Percentiles rank a stretch among this genome's conserved stretches.
phyloP scores from a whole-genome alignment of 2,113 vertebrate genomes.

The Chascanopsetta lugubris region DNA sequence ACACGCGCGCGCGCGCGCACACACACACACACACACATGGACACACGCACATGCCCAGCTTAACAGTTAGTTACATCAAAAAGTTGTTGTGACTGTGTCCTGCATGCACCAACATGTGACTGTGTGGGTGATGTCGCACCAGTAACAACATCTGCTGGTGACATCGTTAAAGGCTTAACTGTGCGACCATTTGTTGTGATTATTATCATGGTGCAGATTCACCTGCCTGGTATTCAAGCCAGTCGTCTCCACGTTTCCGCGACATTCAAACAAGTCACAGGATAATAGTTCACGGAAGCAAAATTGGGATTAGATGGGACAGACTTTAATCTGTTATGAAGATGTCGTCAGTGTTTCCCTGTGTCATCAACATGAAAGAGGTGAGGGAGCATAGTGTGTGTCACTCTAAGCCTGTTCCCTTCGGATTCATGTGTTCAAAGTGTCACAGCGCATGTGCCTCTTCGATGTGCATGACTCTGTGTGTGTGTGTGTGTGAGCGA shows the following conservation, averaged over 20 bases:
- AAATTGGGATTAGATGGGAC: neutral
- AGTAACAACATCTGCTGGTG: conserved; percentile 1
- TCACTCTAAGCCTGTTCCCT: neutral
- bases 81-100: conserved; percentile 4
- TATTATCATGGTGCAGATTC: neutral
- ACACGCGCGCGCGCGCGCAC: neutral
- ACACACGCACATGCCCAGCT: neutral
- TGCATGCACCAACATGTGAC: neutral
- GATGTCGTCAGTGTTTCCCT: neutral
- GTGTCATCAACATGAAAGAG: neutral
- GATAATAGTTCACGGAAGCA: neutral
- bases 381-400: conserved; percentile 4
- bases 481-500: conserved; percentile 11
- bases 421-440: conserved; percentile 19
- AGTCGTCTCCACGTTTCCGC: neutral
- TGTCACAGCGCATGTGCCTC: conserved; percentile 14
- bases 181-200: conserved; percentile 10
- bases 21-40: neutral
- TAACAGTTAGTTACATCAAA: conserved; percentile 4
- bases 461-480: conserved; percentile 19
- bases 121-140: neutral
- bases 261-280: conserved; percentile 1
- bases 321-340: neutral
- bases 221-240: neutral
- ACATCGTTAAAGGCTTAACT: neutral